Evolutionary conservation across 2,797 vertebrate species (phyloP).

Genomic region (Bradypus variegatus): DNA sequence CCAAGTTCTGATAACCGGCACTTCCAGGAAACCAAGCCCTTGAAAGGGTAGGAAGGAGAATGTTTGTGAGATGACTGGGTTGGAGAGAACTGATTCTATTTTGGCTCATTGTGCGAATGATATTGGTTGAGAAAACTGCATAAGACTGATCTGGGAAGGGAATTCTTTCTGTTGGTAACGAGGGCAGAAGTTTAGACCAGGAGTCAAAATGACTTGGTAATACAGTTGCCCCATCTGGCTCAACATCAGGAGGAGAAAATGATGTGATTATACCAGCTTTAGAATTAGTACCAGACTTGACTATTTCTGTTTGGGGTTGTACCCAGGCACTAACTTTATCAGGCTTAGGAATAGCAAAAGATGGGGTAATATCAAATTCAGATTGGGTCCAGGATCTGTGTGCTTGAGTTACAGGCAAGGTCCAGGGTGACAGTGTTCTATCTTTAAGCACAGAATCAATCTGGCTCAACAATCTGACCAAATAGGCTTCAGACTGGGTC

Average conservation of each 20-base stretch:
- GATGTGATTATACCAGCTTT: neutral
- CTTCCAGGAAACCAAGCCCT: neutral
- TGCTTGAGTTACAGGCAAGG: neutral
- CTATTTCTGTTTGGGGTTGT: neutral
- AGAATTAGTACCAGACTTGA: neutral
- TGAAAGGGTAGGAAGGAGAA: neutral
- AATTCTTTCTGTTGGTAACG: neutral
- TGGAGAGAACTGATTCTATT: neutral
- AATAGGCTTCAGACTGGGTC: neutral
- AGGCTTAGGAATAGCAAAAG: neutral
- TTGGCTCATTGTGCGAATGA: neutral
- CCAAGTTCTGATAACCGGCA: neutral
- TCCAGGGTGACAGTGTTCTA: neutral
- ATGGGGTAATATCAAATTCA: neutral
- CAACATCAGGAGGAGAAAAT: neutral
- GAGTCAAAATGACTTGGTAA: neutral
- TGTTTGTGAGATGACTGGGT: neutral
- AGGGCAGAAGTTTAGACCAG: neutral
- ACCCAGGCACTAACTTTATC: neutral
- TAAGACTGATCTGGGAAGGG: neutral
- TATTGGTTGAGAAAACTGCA: neutral
- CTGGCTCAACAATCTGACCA: neutral
- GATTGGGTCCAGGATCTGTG: neutral
- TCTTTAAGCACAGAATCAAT: neutral
- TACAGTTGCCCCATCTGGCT: neutral